Evolutionary conservation across 2,797 vertebrate species (phyloP).

Genomic region (Numenius phaeopus): DNA sequence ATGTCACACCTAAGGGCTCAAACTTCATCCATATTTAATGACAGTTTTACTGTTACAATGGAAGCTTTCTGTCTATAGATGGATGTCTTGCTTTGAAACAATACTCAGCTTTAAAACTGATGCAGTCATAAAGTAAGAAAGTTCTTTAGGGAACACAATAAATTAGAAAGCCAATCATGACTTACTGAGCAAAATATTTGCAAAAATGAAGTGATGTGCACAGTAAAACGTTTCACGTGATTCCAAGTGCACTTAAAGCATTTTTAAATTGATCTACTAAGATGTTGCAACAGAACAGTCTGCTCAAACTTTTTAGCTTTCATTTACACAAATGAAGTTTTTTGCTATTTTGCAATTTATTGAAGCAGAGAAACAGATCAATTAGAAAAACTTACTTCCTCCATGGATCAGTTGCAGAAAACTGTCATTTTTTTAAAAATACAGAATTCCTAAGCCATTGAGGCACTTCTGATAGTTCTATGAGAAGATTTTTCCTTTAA

Average conservation of each 20-base stretch:
- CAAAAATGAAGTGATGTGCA: background rate
- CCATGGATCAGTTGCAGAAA: background rate
- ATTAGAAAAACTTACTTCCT: background rate
- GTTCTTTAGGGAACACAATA: background rate
- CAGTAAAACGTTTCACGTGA: background rate
- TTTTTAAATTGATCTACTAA: background rate
- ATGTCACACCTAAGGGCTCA: background rate
- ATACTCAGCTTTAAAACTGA: background rate
- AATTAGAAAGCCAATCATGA: background rate
- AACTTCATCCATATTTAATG: background rate
- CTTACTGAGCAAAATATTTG: background rate
- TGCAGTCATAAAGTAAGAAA: background rate
- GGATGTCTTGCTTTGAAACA: background rate
- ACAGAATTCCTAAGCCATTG: background rate
- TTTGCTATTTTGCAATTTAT: background rate
- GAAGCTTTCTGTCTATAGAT: background rate
- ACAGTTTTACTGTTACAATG: background rate
- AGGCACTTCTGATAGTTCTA: background rate
- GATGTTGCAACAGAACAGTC: background rate
- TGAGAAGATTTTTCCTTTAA: background rate
- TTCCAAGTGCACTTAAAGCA: background rate
- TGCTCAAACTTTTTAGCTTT: background rate
- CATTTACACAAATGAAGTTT: background rate
- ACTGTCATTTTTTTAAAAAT: background rate
- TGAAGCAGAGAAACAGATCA: background rate